Conservation (phyloP, 2,113 vertebrate genomes). For the Mesitornis unicolor region DNA sequence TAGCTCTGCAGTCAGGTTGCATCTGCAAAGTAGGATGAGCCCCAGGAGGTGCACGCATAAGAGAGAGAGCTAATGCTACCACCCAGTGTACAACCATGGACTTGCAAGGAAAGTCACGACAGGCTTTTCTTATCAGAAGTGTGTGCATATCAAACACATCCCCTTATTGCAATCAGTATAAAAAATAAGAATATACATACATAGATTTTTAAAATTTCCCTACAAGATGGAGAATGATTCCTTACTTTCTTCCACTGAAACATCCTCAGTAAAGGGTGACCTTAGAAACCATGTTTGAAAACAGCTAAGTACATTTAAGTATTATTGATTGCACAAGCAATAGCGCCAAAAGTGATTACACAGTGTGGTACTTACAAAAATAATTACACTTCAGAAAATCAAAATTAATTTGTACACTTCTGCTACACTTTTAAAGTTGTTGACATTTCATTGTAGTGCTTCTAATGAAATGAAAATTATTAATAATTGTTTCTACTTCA, state of each 20-base stretch:
- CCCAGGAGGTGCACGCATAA: background rate
- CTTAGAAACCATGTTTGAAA: conserved; percentile 72
- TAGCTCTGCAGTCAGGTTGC: background rate
- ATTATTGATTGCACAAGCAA: conserved; percentile 77
- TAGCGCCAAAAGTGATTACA: conserved; percentile 75
- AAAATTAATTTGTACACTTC: conserved; percentile 83
- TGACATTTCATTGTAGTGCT: conserved; percentile 84
- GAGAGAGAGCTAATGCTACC: conserved; percentile 36
- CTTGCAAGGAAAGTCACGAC: background rate
- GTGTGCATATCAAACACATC: background rate
- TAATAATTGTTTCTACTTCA: conserved; percentile 80
- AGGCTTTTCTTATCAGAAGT: background rate
- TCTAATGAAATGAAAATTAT: conserved; percentile 83
- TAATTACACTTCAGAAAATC: conserved; percentile 82
- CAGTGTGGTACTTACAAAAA: conserved; percentile 75
- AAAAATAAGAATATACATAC: background rate
- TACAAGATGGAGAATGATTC: background rate
- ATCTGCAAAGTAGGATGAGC: conserved; percentile 5
- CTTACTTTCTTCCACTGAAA: background rate
- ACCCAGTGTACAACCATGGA: background rate
- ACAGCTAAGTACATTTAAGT: conserved; percentile 69
- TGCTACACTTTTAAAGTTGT: conserved; percentile 75
- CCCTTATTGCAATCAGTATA: background rate
- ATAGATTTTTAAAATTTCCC: background rate
- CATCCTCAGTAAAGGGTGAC: conserved; percentile 52